phyloP scores from a whole-genome alignment of 2,113 vertebrate genomes.

The Calidris pugnax region DNA sequence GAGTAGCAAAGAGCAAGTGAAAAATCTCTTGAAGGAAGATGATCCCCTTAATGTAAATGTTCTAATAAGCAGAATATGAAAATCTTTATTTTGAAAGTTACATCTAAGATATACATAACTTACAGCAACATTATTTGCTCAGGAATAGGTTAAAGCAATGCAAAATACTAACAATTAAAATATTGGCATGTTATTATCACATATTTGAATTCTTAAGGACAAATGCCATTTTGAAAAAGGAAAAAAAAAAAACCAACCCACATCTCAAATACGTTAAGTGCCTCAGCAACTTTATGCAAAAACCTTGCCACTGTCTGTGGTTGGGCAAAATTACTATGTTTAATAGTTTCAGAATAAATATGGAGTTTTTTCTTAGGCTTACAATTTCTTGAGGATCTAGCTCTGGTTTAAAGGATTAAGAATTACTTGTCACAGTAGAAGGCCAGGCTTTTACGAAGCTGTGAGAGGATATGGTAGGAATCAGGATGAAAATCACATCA shows the following conservation, averaged over 20 bases:
- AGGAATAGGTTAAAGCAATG: not conserved
- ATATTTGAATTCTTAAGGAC: not conserved
- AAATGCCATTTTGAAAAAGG: not conserved
- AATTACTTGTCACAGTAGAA: not conserved
- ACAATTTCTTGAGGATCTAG: not conserved
- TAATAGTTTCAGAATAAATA: not conserved
- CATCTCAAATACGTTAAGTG: not conserved
- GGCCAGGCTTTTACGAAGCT: not conserved
- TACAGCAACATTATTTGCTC: not conserved
- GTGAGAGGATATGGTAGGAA: not conserved
- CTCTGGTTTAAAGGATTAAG: not conserved
- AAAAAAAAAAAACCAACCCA: not conserved
- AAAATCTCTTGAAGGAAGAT: not conserved
- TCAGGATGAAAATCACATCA: not conserved
- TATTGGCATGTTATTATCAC: not conserved
- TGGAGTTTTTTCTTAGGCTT: not conserved
- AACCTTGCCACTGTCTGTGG: not conserved
- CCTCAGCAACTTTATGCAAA: not conserved
- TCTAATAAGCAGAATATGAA: not conserved
- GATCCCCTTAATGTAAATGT: not conserved
- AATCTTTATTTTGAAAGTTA: not conserved
- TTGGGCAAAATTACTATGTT: not conserved
- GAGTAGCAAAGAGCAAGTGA: not conserved
- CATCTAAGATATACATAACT: not conserved
- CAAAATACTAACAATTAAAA: not conserved